Evolutionary conservation across 2,797 vertebrate species (phyloP).

Genomic region (Gadopsis marmoratus): DNA sequence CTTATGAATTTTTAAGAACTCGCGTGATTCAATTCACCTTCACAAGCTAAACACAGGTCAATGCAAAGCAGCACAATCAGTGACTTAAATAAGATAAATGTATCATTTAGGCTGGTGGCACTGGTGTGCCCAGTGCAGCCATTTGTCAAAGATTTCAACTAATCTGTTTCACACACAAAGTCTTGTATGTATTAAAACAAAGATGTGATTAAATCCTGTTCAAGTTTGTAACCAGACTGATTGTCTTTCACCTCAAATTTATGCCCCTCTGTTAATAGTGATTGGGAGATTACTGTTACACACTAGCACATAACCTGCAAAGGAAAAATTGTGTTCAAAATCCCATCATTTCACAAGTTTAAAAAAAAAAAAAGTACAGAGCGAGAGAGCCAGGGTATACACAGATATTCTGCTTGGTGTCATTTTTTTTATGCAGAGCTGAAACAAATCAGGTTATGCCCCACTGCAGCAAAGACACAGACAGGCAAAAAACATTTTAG

Average conservation of each 20-base stretch:
- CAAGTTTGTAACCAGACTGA: constrained; percentile 34
- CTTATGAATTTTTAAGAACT: constrained; percentile 44
- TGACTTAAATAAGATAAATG: constrained; percentile 54
- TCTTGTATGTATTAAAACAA: constrained; percentile 45
- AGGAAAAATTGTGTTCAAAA: constrained; percentile 5
- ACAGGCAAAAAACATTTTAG: constrained; percentile 4
- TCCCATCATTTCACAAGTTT: constrained; percentile 11
- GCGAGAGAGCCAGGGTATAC: neutral
- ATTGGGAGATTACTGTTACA: constrained; percentile 32
- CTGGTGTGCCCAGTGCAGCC: constrained; percentile 12
- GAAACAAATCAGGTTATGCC: constrained; percentile 6
- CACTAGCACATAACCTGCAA: neutral
- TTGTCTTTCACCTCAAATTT: constrained; percentile 44
- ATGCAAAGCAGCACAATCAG: constrained; percentile 26
- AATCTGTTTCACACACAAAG: constrained; percentile 40
- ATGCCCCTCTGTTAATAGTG: constrained; percentile 7
- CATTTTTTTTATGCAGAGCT: constrained; percentile 2
- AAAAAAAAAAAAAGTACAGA: neutral
- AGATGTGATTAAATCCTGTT: constrained; percentile 55
- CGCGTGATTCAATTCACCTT: constrained; percentile 64
- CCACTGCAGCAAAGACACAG: neutral
- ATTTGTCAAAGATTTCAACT: constrained; percentile 56
- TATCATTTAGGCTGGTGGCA: constrained; percentile 18
- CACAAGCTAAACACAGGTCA: constrained; percentile 39
- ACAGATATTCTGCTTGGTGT: neutral